These are phyloP conservation scores for Bellardia bayeri DNA, from an alignment of 2,888 invertebrate species.

Conservation along the genomic window DNA sequence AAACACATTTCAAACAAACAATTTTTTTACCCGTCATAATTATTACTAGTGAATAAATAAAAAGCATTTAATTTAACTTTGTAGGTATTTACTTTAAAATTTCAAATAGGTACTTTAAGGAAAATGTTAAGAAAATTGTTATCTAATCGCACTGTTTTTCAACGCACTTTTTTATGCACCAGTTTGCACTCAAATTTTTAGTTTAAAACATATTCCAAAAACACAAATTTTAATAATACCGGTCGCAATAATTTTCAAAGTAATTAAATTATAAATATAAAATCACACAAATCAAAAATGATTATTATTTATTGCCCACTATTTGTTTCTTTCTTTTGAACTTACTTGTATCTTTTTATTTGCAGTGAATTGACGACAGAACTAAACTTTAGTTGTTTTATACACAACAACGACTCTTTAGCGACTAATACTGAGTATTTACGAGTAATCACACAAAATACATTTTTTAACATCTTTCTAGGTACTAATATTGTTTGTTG, in stretches of 20 bases:
- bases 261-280: conserved; percentile 1
- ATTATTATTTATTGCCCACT: background rate
- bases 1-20: conserved; percentile 12
- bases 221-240: conserved; percentile 40
- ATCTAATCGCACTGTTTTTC: conserved; percentile 41
- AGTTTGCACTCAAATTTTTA: background rate
- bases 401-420: conserved; percentile 74
- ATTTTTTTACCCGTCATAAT: background rate
- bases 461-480: conserved; percentile 50
- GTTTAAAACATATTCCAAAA: background rate
- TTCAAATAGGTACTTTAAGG: background rate
- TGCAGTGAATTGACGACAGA: conserved; percentile 64
- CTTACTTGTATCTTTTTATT: conserved; percentile 76
- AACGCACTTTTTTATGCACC: background rate
- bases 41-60: background rate
- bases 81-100: background rate
- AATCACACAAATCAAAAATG: conserved; percentile 22
- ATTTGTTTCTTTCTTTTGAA: conserved; percentile 48
- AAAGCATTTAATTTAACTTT: background rate
- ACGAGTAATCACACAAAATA: conserved; percentile 62
- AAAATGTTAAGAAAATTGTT: conserved; percentile 17
- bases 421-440: conserved; percentile 73
- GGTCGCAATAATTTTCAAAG: conserved; percentile 29
- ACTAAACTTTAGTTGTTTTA: conserved; percentile 65
- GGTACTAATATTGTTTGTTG: background rate